A percentile compares a stretch with the other conserved stretches of the same genome.
Evolutionary conservation across 1,140 invertebrate genomes (phyloP).

Genomic region (Andrena cerasifolii): DNA sequence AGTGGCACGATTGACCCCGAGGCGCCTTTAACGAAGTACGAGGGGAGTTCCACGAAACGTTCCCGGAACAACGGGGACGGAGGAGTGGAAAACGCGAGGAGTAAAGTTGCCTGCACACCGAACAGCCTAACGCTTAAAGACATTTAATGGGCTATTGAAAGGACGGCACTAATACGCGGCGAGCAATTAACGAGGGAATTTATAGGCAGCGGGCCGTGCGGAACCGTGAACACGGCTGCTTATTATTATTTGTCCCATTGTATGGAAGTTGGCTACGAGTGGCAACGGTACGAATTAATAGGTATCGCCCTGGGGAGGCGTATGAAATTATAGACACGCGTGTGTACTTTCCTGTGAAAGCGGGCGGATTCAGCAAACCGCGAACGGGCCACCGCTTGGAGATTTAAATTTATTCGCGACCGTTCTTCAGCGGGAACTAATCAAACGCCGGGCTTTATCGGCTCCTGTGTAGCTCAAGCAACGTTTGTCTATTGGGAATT

Average conservation of each 20-base stretch:
- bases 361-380: background rate
- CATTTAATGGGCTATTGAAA: slow-evolving; percentile 37
- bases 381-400: background rate
- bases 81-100: background rate
- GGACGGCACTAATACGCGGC: background rate
- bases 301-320: slow-evolving; percentile 36
- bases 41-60: background rate
- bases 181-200: slow-evolving; percentile 52
- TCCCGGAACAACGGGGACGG: background rate
- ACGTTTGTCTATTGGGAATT: slow-evolving; percentile 21
- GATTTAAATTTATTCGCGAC: slow-evolving; percentile 15
- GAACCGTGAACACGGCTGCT: slow-evolving; percentile 23
- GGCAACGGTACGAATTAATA: slow-evolving; percentile 52
- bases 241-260: slow-evolving; percentile 57
- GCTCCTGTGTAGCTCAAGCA: background rate
- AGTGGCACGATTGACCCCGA: background rate
- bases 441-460: background rate
- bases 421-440: slow-evolving; percentile 15
- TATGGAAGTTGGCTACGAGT: slow-evolving; percentile 33
- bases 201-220: slow-evolving; percentile 8
- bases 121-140: slow-evolving; percentile 21
- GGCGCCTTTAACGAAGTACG: slow-evolving; percentile 10
- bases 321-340: slow-evolving; percentile 45
- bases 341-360: background rate
- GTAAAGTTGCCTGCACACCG: background rate